These are phyloP conservation scores for Tetheella fluctuosa DNA, from an alignment of 2,888 invertebrate genomes.

Conservation along the genomic window DNA sequence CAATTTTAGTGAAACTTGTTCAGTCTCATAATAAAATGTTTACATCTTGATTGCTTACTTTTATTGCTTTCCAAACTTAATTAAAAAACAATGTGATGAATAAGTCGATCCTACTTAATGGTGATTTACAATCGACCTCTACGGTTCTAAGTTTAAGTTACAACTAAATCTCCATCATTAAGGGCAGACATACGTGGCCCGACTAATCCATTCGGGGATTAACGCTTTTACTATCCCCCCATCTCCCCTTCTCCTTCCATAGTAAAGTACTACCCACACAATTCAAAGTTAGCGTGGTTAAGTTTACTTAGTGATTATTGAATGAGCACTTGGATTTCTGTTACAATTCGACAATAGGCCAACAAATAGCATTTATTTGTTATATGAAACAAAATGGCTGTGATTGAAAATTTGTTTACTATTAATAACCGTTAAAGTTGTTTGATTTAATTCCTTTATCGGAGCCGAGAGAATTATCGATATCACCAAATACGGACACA, in stretches of 20 bases:
- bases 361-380: conserved; percentile 27
- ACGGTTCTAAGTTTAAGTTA: not conserved
- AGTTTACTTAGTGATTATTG: conserved; percentile 22
- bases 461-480: too few species aligned
- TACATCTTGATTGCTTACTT: too few species aligned
- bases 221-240: conserved; percentile 19
- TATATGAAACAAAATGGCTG: conserved; percentile 14
- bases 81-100: not conserved
- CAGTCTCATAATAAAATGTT: too few species aligned
- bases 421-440: too few species aligned
- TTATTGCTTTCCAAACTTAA: not conserved
- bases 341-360: conserved; percentile 23
- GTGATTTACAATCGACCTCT: not conserved
- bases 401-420: not conserved
- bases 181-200: conserved; percentile 6
- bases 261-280: too few species aligned
- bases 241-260: not conserved
- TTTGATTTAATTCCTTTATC: too few species aligned
- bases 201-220: conserved; percentile 23
- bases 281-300: conserved; percentile 15
- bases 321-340: conserved; percentile 17
- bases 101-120: not conserved
- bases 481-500: too few species aligned
- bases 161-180: conserved; percentile 5
- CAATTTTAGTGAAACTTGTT: too few species aligned